A percentile compares a stretch with the other conserved stretches of the same genome.
These are phyloP conservation scores for Netelia melanura DNA, from an alignment of 2,888 invertebrate genomes.

Conservation along the genomic window DNA sequence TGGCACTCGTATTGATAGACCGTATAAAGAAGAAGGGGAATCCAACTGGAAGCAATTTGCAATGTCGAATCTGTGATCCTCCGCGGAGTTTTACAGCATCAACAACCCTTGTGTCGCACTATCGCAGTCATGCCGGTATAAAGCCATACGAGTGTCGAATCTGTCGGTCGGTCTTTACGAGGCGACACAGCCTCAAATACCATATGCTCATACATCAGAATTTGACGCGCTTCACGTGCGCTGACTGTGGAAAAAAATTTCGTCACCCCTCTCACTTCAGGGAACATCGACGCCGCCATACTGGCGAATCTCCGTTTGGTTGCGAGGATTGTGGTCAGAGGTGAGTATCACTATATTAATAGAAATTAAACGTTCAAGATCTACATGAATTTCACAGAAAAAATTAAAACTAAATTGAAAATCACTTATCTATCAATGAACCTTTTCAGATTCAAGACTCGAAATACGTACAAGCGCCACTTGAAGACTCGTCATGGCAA, in stretches of 20 bases:
- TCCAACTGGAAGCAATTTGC: conserved; percentile 83
- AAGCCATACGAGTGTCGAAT: conserved; percentile 87
- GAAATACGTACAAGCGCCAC: conserved; percentile 88
- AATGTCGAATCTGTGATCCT: conserved; percentile 87
- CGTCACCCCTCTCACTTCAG: conserved; percentile 87
- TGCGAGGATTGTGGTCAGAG: conserved; percentile 85
- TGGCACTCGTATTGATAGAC: conserved; percentile 86
- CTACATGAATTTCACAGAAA: not conserved
- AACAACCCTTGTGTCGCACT: conserved; percentile 87
- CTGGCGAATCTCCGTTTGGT: conserved; percentile 86
- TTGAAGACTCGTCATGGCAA: conserved; percentile 87
- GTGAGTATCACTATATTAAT: conserved; percentile 68
- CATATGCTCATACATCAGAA: conserved; percentile 88
- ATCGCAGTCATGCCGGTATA: conserved; percentile 88
- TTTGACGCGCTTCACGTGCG: conserved; percentile 87
- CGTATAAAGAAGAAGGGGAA: conserved; percentile 83
- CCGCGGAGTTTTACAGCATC: conserved; percentile 87
- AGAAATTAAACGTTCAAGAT: not conserved
- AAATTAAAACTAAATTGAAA: not conserved
- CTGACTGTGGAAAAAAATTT: conserved; percentile 87
- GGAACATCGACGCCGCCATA: conserved; percentile 87
- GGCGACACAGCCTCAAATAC: conserved; percentile 87
- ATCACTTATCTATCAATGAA: not conserved
- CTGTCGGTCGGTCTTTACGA: conserved; percentile 87
- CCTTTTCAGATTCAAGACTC: conserved; percentile 86